A percentile compares a stretch with the other conserved stretches of the same genome.
Evolutionary conservation across 2,797 vertebrate species (phyloP).

Genomic region (Botia almorhae): DNA sequence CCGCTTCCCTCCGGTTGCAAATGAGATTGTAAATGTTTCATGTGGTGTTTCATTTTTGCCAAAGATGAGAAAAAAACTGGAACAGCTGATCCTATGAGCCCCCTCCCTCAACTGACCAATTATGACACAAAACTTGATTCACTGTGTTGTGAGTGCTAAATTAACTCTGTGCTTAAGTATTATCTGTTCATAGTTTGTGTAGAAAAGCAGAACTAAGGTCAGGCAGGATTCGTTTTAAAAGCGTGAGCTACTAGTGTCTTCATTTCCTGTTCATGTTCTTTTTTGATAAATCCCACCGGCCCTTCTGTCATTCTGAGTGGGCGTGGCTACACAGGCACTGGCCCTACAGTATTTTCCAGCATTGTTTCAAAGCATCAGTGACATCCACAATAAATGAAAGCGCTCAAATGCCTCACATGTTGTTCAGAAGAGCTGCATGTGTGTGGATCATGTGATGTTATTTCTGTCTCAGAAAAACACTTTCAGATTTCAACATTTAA

Average conservation of each 20-base stretch:
- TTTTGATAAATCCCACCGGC: conserved; percentile 67
- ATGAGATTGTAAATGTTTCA: neutral
- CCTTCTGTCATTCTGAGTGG: conserved; percentile 42
- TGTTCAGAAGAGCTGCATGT: neutral
- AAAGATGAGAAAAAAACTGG: conserved; percentile 65
- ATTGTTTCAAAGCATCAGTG: conserved; percentile 66
- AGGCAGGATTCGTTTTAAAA: neutral
- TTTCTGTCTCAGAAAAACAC: too few relatives aligned
- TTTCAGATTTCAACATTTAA: too few relatives aligned
- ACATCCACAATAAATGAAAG: conserved; percentile 70
- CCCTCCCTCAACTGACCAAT: conserved; percentile 53
- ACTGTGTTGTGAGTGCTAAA: conserved; percentile 32
- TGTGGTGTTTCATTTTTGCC: conserved; percentile 43
- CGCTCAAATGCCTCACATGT: conserved; percentile 34
- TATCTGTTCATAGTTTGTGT: conserved; percentile 43
- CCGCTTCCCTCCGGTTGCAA: conserved; percentile 45
- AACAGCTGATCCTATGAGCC: conserved; percentile 58
- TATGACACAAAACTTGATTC: conserved; percentile 40
- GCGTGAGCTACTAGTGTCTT: conserved; percentile 22
- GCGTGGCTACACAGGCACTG: conserved; percentile 57
- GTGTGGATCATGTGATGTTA: neutral
- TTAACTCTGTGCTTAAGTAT: conserved; percentile 45
- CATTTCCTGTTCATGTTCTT: conserved; percentile 43
- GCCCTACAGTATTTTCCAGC: conserved; percentile 68
- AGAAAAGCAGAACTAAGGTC: neutral